phyloP scores from a whole-genome alignment of 2,797 vertebrate species.

The Acipenser transmontanus region DNA sequence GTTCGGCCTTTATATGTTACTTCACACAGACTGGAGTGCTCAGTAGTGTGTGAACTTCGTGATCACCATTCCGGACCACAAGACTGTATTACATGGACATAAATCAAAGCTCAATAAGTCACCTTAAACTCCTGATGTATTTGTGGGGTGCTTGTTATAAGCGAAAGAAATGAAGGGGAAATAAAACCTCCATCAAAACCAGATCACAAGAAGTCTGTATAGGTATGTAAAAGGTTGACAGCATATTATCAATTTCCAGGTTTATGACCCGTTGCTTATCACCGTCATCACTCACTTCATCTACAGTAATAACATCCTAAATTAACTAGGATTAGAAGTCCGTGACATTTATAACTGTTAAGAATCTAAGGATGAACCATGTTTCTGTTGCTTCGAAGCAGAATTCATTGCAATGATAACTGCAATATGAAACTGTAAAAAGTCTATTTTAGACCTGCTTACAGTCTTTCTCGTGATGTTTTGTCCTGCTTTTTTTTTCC shows the following conservation, averaged over 20 bases:
- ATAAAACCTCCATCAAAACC: too few species aligned
- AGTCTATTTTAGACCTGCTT: too few species aligned
- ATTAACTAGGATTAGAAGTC: conserved; percentile 36
- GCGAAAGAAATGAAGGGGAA: not conserved
- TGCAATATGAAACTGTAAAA: too few species aligned
- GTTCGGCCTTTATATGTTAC: too few species aligned
- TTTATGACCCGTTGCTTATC: conserved; percentile 35
- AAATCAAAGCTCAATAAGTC: conserved; percentile 36
- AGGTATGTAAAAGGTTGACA: conserved; percentile 23
- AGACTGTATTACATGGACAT: not conserved
- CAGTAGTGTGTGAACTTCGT: too few species aligned
- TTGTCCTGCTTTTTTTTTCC: too few species aligned
- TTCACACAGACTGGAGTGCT: too few species aligned
- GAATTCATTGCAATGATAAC: not conserved
- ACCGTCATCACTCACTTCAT: conserved; percentile 23
- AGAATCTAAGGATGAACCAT: too few species aligned
- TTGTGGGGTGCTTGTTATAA: conserved; percentile 3
- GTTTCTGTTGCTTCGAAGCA: conserved; percentile 24
- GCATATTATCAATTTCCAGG: conserved; percentile 34
- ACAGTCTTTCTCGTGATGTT: too few species aligned
- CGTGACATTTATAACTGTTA: conserved; percentile 32
- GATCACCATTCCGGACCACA: too few species aligned
- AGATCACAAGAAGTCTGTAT: not conserved
- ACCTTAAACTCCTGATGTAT: conserved; percentile 39
- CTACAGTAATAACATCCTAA: conserved; percentile 35